These are phyloP conservation scores for Mechanitis messenoides DNA, from an alignment of 2,888 invertebrate genomes.

Conservation along the genomic window DNA sequence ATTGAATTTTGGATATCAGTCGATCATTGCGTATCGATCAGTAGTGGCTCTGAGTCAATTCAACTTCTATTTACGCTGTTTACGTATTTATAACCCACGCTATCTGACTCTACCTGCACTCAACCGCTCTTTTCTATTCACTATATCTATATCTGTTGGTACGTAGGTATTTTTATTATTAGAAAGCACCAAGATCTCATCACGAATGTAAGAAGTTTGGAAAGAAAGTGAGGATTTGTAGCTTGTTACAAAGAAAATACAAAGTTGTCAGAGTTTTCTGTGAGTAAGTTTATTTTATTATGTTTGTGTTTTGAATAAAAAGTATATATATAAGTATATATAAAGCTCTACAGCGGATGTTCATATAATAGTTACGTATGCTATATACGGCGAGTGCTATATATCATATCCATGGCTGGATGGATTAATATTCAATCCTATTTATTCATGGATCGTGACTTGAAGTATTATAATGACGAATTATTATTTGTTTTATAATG, in stretches of 20 bases:
- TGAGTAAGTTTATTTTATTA: too few relatives aligned
- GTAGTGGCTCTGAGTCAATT: slow-evolving; percentile 66
- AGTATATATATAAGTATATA: too few relatives aligned
- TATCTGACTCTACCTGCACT: slow-evolving; percentile 65
- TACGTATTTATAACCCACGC: slow-evolving; percentile 73
- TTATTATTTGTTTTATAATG: background rate
- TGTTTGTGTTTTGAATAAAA: too few relatives aligned
- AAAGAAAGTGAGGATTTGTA: slow-evolving; percentile 9
- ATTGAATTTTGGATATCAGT: slow-evolving; percentile 34
- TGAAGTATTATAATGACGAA: background rate
- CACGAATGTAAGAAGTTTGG: slow-evolving; percentile 17
- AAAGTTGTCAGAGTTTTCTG: slow-evolving; percentile 14
- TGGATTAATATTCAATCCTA: too few relatives aligned
- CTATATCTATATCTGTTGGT: slow-evolving; percentile 16
- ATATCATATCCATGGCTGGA: too few relatives aligned
- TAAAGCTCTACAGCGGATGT: too few relatives aligned
- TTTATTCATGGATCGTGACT: background rate
- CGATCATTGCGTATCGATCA: slow-evolving; percentile 62
- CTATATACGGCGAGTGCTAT: too few relatives aligned
- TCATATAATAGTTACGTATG: too few relatives aligned
- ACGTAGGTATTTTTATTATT: slow-evolving; percentile 21
- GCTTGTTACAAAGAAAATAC: slow-evolving; percentile 14
- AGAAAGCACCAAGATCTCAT: slow-evolving; percentile 14
- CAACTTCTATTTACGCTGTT: slow-evolving; percentile 73
- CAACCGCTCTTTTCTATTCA: slow-evolving; percentile 32